phyloP scores from a whole-genome alignment of 2,113 vertebrate species.

The Syrmaticus mikado region DNA sequence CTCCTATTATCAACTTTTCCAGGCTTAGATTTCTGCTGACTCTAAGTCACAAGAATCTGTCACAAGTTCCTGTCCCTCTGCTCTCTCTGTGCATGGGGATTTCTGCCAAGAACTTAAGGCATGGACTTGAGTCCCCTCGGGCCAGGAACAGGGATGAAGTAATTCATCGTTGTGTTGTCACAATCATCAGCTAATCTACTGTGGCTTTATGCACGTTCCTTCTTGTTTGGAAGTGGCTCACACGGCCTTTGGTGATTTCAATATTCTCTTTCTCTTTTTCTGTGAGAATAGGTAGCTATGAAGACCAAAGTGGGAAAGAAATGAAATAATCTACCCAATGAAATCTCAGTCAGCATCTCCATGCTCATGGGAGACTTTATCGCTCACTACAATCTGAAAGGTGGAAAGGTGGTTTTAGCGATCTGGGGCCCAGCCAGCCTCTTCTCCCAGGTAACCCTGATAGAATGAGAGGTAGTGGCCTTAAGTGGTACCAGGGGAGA shows the following conservation, averaged over 20 bases:
- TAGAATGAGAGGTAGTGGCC: too few relatives aligned
- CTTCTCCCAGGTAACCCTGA: too few relatives aligned
- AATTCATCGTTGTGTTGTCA: accelerated
- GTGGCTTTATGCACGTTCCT: not conserved
- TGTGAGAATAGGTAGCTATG: not conserved
- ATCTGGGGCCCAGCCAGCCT: too few relatives aligned
- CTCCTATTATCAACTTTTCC: not conserved
- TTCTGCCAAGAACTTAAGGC: not conserved
- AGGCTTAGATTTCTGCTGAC: not conserved
- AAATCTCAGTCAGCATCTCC: not conserved
- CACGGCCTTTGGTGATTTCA: not conserved
- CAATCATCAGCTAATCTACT: accelerated
- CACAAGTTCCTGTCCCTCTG: not conserved
- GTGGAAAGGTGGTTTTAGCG: too few relatives aligned
- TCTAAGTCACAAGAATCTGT: not conserved
- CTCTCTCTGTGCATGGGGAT: not conserved
- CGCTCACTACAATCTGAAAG: too few relatives aligned
- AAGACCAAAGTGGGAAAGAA: not conserved
- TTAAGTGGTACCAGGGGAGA: too few relatives aligned
- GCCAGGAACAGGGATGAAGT: accelerated
- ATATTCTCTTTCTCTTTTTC: not conserved
- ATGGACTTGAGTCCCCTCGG: not conserved
- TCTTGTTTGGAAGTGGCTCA: not conserved
- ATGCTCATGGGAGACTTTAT: too few relatives aligned
- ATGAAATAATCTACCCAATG: not conserved